Percentiles rank a stretch among this genome's conserved stretches.
Conservation (phyloP, 2,113 vertebrate genomes). For the Oncorhynchus masou region DNA sequence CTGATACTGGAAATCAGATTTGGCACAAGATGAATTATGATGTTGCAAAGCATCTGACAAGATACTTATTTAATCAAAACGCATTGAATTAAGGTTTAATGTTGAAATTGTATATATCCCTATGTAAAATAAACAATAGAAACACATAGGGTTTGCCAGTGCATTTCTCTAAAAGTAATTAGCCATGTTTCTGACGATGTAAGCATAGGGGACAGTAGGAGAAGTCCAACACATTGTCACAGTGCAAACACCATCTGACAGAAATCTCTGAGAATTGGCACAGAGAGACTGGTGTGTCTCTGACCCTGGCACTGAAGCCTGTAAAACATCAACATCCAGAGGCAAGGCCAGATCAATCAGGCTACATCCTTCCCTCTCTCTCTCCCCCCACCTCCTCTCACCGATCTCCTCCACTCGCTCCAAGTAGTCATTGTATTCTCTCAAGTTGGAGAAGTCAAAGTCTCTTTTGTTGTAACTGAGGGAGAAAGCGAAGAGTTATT, state of each 20-base stretch:
- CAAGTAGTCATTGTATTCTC: constrained; percentile 94
- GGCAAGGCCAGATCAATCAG: background rate
- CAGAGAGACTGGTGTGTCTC: background rate
- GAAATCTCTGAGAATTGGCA: background rate
- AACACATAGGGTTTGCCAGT: no score
- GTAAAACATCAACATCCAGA: constrained; percentile 24
- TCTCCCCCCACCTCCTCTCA: background rate
- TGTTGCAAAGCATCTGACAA: no score
- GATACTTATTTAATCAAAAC: no score
- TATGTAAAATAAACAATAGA: no score
- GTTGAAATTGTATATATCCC: no score
- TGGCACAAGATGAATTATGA: no score
- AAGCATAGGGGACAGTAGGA: no score
- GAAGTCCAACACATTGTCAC: no score
- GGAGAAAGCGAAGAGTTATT: background rate
- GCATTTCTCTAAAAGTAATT: no score
- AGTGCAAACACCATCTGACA: background rate
- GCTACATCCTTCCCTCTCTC: background rate
- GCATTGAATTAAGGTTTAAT: no score
- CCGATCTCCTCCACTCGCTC: constrained; percentile 96
- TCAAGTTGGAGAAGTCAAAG: constrained; percentile 86
- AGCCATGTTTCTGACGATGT: no score
- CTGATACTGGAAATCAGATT: no score
- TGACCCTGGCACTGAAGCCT: constrained; percentile 17
- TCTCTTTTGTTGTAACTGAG: constrained; percentile 97